Base-by-base conservation (phyloP, 2,113 vertebrate species). In the Terrapene triunguis region DNA sequence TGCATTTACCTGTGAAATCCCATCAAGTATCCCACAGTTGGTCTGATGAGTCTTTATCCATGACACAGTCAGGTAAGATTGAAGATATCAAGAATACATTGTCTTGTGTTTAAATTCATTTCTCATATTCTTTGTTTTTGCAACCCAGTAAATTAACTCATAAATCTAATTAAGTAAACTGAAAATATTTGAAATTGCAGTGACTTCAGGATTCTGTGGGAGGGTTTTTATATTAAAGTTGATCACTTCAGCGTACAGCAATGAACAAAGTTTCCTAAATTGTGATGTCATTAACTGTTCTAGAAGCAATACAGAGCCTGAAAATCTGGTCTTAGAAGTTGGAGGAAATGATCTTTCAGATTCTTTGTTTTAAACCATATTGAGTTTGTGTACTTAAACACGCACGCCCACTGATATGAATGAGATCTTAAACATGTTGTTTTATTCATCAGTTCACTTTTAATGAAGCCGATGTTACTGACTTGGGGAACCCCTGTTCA, bases 61-160 rank as follows among this genome's bases (percentile, higher is more conserved):
- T 98, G 97, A 98, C 98, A 27, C 99, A 99, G 72, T 99, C 99
- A 91, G 99, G 99, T 99, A 98, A 98, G 98, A 96, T 84, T 94
- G 50, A 59, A 13, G 48, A 80, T 27, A 38, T 27, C 53, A 80
- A 17, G 53, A 17, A n/a, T 84, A 69, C 44, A n/a, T 27, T 80
- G 82, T 48, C 81, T 91, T 86, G 76, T 44, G 9, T 93, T 96
- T 90, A 78, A 84, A 11, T 82, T 89, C 22, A 44, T 48, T 88
- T 92, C 93, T 89, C 90, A 80, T 86, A 6, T 22, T 91, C 76
- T 87, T 13, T 94, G 74, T 90, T 80, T 42, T 13, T 65, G 55
- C 55, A 21, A 94, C 42, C 38, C 22, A 81, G 12, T 88, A 74
- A n/a, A 57, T 81, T n/a, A 32, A 92, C 88, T 84, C 76, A 25